Base-by-base conservation (phyloP, 2,888 invertebrate genomes). In the Sicus ferrugineus region DNA sequence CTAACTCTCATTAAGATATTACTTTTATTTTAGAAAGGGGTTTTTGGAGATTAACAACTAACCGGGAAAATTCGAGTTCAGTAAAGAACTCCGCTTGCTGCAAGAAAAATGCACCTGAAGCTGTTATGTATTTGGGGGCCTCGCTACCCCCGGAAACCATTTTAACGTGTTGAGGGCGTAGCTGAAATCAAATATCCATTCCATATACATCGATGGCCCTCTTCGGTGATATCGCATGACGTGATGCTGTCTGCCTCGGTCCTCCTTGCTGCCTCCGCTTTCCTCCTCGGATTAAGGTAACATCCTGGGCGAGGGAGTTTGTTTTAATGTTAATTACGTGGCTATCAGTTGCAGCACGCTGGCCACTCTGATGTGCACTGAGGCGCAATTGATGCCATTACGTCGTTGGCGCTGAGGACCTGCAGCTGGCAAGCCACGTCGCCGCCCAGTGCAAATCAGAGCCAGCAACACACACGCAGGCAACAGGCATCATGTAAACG, bases 171-270 rank as follows among this genome's bases (percentile, higher is more conserved):
- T 28, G 2, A 14, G n/a, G n/a, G n/a, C n/a, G 26, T 23, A 70
- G 66, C 70, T 74, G 76, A 76, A 77, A 77, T 76, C 77, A 76
- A 75, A 77, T 75, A 74, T 78, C 76, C 77, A 77, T 78, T 78
- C 9, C 6, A 19, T 11, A 46, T 62, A 9, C 63, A 63, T 28
- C 48, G 54, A 3, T 5, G n/a, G 2, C 30, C 56, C 23, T 11
- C 56, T 46, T 14, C 14, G 23, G 3, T 26, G 30, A 56, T 3
- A 3, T 14, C 16, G 23, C 23, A 56, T 56, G 16, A n/a, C 3
- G 26, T 28, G 9, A 28, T 16, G 26, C n/a, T n/a, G 14, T 28
- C 56, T 16, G 56, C 56, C 30, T 11, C 30, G 38, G 14, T 42
- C 6, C 23, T 1, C 38, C 38, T 5, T 21, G 19, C n/a, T 21